Conservation (phyloP, 2,113 vertebrate species). For the Atrichornis clamosus region DNA sequence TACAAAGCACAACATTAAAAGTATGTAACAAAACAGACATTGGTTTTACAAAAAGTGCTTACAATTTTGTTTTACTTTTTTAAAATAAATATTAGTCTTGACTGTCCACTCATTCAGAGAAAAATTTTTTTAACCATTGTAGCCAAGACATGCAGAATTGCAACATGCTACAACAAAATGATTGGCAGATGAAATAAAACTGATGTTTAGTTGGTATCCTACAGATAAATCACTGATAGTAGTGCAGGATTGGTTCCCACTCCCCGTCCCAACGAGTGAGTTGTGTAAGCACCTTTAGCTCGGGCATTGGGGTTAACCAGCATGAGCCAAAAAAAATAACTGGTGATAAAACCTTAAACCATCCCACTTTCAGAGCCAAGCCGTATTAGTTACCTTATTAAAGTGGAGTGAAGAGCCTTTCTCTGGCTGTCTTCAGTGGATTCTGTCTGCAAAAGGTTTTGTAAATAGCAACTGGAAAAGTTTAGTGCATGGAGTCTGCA, state of each 20-base stretch:
- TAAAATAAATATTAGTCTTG: constrained; percentile 98
- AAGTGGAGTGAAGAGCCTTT: constrained; percentile 23
- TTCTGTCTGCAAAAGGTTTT: background rate
- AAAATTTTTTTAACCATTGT: constrained; percentile 75
- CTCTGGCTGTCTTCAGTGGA: background rate
- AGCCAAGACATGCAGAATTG: constrained; percentile 83
- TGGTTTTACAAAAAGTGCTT: constrained; percentile 94
- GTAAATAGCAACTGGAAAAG: constrained; percentile 37
- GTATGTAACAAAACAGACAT: constrained; percentile 92
- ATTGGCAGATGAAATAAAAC: constrained; percentile 69
- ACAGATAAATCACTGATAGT: background rate
- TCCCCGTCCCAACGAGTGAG: background rate
- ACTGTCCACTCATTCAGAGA: constrained; percentile 77
- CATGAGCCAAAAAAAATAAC: background rate
- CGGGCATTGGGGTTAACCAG: background rate
- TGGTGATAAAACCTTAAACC: background rate
- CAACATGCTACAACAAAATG: constrained; percentile 78
- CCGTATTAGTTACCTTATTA: background rate
- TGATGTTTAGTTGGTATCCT: constrained; percentile 59
- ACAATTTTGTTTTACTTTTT: constrained; percentile 83
- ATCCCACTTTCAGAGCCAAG: background rate
- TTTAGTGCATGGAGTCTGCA: background rate
- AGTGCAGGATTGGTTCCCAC: constrained; percentile 27
- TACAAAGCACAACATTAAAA: constrained; percentile 92
- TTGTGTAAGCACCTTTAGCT: constrained; percentile 60